A percentile compares a stretch with the other conserved stretches of the same genome.
Conservation (phyloP, 2,113 vertebrate genomes). For the Microtus oregoni region DNA sequence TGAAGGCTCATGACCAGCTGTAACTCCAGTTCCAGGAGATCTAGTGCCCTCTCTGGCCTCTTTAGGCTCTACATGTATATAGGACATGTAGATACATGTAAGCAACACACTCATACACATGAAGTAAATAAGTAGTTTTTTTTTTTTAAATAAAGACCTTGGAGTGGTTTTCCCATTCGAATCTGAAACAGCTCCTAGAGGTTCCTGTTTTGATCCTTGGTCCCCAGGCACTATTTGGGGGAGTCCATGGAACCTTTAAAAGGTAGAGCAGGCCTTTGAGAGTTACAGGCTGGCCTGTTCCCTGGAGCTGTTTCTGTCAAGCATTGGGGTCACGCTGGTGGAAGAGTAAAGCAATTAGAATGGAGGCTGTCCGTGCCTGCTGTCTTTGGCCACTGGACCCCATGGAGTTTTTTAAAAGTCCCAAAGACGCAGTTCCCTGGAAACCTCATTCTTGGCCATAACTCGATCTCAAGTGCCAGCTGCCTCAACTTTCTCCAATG, state of each 20-base stretch:
- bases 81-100: not conserved
- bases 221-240: not conserved
- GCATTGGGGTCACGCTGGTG: not conserved
- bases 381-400: not conserved
- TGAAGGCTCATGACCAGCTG: not conserved
- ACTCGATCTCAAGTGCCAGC: no score
- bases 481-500: not conserved
- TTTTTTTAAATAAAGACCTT: not conserved
- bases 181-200: not conserved
- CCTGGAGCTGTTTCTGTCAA: not conserved
- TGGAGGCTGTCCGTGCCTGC: rapidly evolving
- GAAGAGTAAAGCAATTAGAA: not conserved
- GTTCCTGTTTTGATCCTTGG: not conserved
- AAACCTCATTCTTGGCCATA: not conserved
- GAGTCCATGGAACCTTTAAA: not conserved
- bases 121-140: not conserved
- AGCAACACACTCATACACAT: not conserved
- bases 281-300: not conserved
- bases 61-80: not conserved
- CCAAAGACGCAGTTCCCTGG: no score
- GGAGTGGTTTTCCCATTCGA: not conserved
- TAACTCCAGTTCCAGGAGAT: not conserved
- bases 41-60: not conserved
- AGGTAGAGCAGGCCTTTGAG: no score
- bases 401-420: not conserved